phyloP scores from a whole-genome alignment of 2,888 invertebrate genomes.

The Tetanocera ferruginea region DNA sequence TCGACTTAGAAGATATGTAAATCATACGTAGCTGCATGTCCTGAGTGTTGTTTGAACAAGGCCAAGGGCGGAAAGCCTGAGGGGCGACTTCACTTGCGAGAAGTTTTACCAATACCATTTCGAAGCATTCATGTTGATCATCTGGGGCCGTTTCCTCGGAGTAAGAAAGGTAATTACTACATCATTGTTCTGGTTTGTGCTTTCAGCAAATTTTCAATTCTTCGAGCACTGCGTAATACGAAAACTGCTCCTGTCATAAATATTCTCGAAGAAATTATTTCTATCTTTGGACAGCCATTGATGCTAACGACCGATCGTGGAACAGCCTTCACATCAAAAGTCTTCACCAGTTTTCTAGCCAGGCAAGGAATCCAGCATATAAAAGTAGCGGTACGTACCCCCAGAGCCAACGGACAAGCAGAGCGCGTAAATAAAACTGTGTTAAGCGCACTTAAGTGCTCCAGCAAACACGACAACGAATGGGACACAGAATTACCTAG shows the following conservation, averaged over 20 bases:
- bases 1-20: constrained; percentile 47
- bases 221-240: constrained; percentile 34
- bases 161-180: constrained; percentile 32
- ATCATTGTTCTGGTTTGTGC: constrained; percentile 27
- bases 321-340: no score
- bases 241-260: constrained; percentile 32
- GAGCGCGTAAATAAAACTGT: no score
- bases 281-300: constrained; percentile 50
- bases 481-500: no score
- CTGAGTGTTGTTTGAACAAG: no score
- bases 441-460: no score
- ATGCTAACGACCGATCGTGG: no score
- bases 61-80: constrained; percentile 43
- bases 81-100: constrained; percentile 30
- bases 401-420: no score
- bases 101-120: constrained; percentile 42
- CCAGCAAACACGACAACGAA: no score
- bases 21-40: constrained; percentile 44
- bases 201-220: constrained; percentile 36
- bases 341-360: no score
- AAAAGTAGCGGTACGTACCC: no score
- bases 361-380: no score
- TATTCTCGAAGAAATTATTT: constrained; percentile 32
- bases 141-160: constrained; percentile 32
- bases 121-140: constrained; percentile 40